A percentile compares a stretch with the other conserved stretches of the same genome.
Evolutionary conservation across 2,797 vertebrate species (phyloP).

Genomic region (Tympanoctomys barrerae): DNA sequence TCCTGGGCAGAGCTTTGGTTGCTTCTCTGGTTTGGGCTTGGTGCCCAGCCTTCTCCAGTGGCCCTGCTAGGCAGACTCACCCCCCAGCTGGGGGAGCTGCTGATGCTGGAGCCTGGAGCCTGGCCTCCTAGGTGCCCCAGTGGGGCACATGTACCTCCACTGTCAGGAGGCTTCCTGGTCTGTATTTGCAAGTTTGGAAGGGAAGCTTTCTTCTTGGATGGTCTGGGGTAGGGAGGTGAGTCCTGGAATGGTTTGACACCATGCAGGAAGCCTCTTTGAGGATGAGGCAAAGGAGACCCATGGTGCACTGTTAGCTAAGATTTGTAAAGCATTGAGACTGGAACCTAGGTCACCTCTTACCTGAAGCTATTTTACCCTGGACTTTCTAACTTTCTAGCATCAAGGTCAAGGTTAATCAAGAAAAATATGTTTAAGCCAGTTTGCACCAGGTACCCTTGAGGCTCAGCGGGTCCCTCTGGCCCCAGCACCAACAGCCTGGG

Average conservation of each 20-base stretch:
- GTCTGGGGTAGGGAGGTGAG: background rate
- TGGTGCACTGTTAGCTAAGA: background rate
- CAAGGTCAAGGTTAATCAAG: background rate
- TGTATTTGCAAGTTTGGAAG: background rate
- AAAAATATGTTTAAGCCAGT: background rate
- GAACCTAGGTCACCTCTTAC: background rate
- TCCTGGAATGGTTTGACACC: background rate
- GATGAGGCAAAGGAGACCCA: too few species aligned
- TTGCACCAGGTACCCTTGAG: background rate
- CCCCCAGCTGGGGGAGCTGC: accelerated
- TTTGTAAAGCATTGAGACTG: background rate
- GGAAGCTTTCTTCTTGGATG: background rate
- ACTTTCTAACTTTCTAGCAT: too few species aligned
- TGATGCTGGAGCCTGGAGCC: background rate
- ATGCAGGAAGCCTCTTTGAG: background rate
- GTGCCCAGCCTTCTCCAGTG: too few species aligned
- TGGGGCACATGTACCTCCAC: too few species aligned
- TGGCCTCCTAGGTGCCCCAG: background rate
- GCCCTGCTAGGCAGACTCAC: background rate
- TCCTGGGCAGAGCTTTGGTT: background rate
- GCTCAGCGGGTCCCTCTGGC: too few species aligned
- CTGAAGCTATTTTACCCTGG: background rate
- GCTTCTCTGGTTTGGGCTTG: background rate
- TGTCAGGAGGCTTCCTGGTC: too few species aligned
- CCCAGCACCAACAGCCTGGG: background rate